Conservation (phyloP, 2,113 vertebrate genomes). For the Prietella phreatophila region DNA sequence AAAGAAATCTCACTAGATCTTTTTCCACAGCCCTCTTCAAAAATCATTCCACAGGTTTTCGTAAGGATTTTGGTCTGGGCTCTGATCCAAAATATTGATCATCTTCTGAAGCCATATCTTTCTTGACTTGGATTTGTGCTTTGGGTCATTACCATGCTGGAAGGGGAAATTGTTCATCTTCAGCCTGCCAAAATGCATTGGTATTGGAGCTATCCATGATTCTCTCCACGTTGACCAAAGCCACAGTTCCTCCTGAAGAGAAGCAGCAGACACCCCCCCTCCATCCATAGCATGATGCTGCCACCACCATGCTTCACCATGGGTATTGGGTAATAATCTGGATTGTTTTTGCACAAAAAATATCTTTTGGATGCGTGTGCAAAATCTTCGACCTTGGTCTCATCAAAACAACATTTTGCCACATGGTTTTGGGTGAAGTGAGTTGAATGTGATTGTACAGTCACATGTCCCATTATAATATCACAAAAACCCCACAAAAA, state of each 20-base stretch:
- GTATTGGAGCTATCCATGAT: not conserved
- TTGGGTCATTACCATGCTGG: not conserved
- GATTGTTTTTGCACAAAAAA: not conserved
- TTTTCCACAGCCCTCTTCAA: not conserved
- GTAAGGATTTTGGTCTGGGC: not conserved
- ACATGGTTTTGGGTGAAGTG: too few relatives aligned
- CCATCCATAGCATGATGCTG: not conserved
- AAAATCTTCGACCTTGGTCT: too few relatives aligned
- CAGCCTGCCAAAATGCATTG: not conserved
- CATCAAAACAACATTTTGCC: too few relatives aligned
- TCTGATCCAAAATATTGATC: not conserved
- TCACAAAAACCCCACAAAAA: not conserved
- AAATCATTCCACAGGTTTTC: not conserved
- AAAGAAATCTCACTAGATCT: not conserved
- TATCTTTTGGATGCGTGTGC: too few relatives aligned
- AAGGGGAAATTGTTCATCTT: not conserved
- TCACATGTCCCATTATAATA: too few relatives aligned
- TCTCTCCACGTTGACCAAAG: not conserved
- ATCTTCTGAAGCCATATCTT: not conserved
- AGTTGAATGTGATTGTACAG: too few relatives aligned
- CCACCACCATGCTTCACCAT: not conserved
- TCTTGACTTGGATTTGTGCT: not conserved
- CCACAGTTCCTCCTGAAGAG: not conserved
- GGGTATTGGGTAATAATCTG: too few relatives aligned
- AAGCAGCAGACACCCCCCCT: too few relatives aligned